phyloP scores from a whole-genome alignment of 2,797 vertebrate genomes.

The Cossypha dichroa region DNA sequence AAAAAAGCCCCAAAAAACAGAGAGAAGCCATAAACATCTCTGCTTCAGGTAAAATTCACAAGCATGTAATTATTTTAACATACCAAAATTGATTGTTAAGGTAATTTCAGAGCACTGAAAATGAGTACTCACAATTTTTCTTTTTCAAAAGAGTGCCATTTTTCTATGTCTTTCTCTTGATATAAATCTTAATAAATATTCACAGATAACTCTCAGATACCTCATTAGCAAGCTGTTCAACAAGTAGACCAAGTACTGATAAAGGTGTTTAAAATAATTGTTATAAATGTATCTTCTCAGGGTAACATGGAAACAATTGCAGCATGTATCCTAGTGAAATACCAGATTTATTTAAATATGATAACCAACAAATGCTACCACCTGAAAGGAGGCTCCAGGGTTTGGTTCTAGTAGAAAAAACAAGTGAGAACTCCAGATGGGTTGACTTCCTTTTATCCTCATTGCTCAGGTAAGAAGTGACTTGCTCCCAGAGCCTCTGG shows the following conservation, averaged over 20 bases:
- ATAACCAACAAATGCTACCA: neutral
- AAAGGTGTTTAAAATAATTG: conserved; percentile 38
- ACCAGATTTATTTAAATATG: neutral
- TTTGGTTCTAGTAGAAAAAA: neutral
- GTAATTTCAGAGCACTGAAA: conserved; percentile 43
- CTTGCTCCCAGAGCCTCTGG: neutral
- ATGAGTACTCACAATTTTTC: conserved; percentile 13
- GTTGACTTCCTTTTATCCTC: neutral
- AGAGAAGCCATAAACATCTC: neutral
- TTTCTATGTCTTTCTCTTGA: neutral
- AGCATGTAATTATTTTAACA: neutral
- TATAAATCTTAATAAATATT: conserved; percentile 52
- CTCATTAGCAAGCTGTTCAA: conserved; percentile 52
- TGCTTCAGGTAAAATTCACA: conserved; percentile 25
- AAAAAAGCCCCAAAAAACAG: neutral
- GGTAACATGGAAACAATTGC: neutral
- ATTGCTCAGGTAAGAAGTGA: neutral
- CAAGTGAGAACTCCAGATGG: fast-evolving
- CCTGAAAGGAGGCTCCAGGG: neutral
- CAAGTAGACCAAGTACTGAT: conserved; percentile 23
- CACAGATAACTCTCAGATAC: conserved; percentile 28
- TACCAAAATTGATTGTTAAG: conserved; percentile 23
- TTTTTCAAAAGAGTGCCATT: conserved; percentile 3
- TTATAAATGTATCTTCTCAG: neutral
- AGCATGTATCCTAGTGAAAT: conserved; percentile 1